Percentiles rank a stretch among this genome's conserved stretches.
phyloP scores from a whole-genome alignment of 2,113 vertebrate genomes.

The Equus quagga region DNA sequence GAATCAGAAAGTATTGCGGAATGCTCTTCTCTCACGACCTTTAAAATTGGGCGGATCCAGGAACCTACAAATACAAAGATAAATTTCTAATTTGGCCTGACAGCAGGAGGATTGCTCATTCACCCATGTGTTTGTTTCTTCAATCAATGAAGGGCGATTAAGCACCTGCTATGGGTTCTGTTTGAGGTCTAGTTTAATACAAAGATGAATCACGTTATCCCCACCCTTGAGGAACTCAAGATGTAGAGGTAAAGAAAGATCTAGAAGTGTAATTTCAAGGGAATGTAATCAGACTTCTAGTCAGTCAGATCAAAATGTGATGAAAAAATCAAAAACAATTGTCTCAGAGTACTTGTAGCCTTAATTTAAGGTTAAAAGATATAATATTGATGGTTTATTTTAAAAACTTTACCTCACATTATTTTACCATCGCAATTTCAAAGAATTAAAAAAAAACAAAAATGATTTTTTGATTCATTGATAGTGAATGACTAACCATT shows the following conservation, averaged over 20 bases:
- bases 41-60: neutral
- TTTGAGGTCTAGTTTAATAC: neutral
- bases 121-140: neutral
- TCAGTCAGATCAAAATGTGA: neutral
- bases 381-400: neutral
- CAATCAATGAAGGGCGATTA: neutral
- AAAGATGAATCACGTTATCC: neutral
- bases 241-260: neutral
- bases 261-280: neutral
- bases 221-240: neutral
- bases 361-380: neutral
- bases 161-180: neutral
- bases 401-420: neutral
- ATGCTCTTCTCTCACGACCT: neutral
- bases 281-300: neutral
- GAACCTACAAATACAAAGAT: neutral
- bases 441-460: neutral
- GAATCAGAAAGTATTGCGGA: neutral
- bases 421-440: neutral
- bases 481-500: neutral
- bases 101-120: neutral
- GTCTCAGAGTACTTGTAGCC: neutral
- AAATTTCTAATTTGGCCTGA: conserved; percentile 11
- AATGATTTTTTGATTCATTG: neutral
- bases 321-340: neutral